Conservation (phyloP, 1,140 invertebrate genomes). For the Portunus trituberculatus region DNA sequence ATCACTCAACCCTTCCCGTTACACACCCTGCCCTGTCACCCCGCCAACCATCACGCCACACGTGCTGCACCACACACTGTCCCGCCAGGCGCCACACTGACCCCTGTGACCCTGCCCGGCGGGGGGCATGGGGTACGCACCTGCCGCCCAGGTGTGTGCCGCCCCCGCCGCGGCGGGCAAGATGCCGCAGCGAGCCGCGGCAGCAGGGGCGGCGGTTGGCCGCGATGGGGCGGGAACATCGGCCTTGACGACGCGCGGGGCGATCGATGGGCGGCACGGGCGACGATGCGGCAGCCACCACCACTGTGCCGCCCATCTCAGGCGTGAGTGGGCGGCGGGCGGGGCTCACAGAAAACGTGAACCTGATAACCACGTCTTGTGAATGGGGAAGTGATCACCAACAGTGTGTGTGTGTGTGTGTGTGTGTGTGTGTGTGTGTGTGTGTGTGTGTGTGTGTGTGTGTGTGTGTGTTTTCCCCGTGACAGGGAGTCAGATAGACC, state of each 20-base stretch:
- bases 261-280: slow-evolving; percentile 41
- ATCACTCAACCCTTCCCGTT: not conserved
- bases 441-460: too few relatives aligned
- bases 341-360: slow-evolving; percentile 62
- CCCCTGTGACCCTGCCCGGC: not conserved
- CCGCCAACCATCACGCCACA: not conserved
- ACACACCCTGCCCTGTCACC: not conserved
- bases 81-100: not conserved
- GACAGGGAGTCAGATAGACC: too few relatives aligned
- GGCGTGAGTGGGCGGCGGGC: slow-evolving; percentile 23
- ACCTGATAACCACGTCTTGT: slow-evolving; percentile 47
- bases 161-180: not conserved
- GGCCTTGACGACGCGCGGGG: slow-evolving; percentile 64
- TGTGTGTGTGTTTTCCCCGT: not conserved
- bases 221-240: slow-evolving; percentile 48
- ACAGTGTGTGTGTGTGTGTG: too few relatives aligned
- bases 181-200: not conserved
- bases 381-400: slow-evolving; percentile 34
- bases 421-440: too few relatives aligned
- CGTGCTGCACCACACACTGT: not conserved
- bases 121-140: not conserved
- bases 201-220: not conserved
- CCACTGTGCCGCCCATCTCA: not conserved
- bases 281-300: slow-evolving; percentile 58
- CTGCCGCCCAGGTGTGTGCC: not conserved